Conservation (phyloP, 2,888 invertebrate species). For the Tachina grossa region DNA sequence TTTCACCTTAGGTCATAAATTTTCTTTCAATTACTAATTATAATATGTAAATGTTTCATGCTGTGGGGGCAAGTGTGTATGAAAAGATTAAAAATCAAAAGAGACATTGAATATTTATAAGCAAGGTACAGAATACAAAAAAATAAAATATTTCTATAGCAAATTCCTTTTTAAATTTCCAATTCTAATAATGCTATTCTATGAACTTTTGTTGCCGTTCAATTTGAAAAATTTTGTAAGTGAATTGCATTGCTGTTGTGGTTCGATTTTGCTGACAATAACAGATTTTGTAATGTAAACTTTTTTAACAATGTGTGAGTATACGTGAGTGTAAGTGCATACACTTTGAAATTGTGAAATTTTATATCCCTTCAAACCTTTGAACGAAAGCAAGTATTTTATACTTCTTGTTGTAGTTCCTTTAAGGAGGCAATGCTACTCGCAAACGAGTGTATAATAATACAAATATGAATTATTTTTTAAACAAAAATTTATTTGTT, state of each 20-base stretch:
- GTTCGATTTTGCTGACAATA: conserved; percentile 52
- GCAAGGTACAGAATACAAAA: not conserved
- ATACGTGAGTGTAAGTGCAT: not conserved
- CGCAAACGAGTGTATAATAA: too few species aligned
- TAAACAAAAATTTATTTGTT: too few species aligned
- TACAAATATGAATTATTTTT: too few species aligned
- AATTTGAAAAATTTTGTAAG: conserved; percentile 15
- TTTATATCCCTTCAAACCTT: not conserved
- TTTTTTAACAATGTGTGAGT: conserved; percentile 4
- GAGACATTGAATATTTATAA: not conserved
- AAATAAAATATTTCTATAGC: not conserved
- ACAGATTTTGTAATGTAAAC: conserved; percentile 30
- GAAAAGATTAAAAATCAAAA: not conserved
- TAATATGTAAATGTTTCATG: too few species aligned
- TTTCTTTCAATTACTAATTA: too few species aligned
- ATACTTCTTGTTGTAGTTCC: too few species aligned
- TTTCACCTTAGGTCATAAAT: too few species aligned
- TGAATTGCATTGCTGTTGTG: conserved; percentile 48
- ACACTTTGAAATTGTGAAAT: not conserved
- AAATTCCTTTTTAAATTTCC: conserved; percentile 15
- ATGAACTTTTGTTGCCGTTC: not conserved
- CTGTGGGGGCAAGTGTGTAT: too few species aligned
- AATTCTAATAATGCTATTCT: conserved; percentile 8
- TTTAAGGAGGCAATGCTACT: too few species aligned
- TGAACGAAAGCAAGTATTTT: too few species aligned